Conservation (phyloP, 2,888 invertebrate species). For the Cephalotes varians region DNA sequence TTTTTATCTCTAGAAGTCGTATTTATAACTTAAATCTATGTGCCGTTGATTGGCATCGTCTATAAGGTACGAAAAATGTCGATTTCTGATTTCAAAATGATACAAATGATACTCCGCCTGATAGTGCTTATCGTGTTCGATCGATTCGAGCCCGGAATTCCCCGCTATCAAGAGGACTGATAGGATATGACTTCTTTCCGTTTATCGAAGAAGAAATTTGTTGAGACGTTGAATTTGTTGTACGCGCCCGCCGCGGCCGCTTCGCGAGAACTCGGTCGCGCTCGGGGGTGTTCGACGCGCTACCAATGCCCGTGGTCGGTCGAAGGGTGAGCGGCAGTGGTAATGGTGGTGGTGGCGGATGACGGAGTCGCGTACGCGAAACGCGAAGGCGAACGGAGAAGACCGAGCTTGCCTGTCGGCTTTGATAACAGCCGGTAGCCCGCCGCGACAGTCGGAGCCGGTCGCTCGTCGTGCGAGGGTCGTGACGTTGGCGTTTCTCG, state of each 20-base stretch:
- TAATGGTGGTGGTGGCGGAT: not conserved
- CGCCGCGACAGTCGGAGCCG: constrained; percentile 78
- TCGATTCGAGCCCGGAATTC: not conserved
- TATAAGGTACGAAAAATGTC: not conserved
- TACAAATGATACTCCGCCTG: not conserved
- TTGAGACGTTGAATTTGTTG: constrained; percentile 25
- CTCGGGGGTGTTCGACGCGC: not conserved
- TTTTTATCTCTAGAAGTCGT: not conserved
- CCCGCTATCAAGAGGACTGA: not conserved
- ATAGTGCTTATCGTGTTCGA: not conserved
- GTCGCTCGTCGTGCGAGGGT: constrained; percentile 75
- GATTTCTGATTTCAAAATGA: not conserved
- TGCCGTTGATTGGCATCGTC: not conserved
- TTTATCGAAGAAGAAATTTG: not conserved
- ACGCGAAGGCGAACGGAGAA: constrained; percentile 53
- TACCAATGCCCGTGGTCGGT: constrained; percentile 40
- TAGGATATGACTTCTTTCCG: not conserved
- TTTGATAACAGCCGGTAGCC: constrained; percentile 73
- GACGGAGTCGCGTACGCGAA: constrained; percentile 48
- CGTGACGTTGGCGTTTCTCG: constrained; percentile 47
- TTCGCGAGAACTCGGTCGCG: constrained; percentile 38
- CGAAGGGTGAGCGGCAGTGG: constrained; percentile 44
- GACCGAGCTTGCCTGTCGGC: constrained; percentile 75
- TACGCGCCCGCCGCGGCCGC: not conserved
- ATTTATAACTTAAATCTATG: not conserved